Evolutionary conservation across 2,888 invertebrate genomes (phyloP).

Genomic region (Troides helena): DNA sequence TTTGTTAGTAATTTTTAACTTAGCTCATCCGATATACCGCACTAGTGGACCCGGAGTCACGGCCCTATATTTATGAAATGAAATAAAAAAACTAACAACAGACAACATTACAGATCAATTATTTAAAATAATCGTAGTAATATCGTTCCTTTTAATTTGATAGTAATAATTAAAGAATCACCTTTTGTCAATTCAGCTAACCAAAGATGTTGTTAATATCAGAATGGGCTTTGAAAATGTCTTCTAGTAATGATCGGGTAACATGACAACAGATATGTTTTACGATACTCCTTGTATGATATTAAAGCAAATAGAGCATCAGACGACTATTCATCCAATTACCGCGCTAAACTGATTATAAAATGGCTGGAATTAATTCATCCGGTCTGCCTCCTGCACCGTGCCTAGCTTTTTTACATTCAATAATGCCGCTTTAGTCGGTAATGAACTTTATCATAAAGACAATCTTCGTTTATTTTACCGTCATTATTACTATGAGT

Average conservation of each 20-base stretch:
- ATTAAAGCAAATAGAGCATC: slow-evolving; percentile 37
- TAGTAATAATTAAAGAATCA: no score
- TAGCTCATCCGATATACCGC: no score
- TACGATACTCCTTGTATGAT: slow-evolving; percentile 30
- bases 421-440: not conserved
- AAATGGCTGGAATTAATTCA: slow-evolving; percentile 45
- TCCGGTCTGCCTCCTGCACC: slow-evolving; percentile 34
- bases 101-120: not conserved
- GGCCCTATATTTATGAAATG: no score
- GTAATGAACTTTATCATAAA: slow-evolving; percentile 2
- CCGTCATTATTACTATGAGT: not conserved
- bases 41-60: no score
- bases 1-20: no score
- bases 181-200: no score
- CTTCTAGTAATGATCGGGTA: slow-evolving; percentile 6
- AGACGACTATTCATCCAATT: slow-evolving; percentile 41
- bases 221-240: slow-evolving; percentile 3
- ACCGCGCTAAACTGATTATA: slow-evolving; percentile 43
- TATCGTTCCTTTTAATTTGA: no score
- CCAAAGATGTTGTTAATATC: not conserved
- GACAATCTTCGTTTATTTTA: not conserved
- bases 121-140: not conserved
- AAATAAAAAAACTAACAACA: not conserved
- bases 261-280: slow-evolving; percentile 8
- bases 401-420: slow-evolving; percentile 14